These are phyloP conservation scores for Eurystomus glaucurus DNA, from an alignment of 2,797 vertebrate genomes.

Conservation along the genomic window DNA sequence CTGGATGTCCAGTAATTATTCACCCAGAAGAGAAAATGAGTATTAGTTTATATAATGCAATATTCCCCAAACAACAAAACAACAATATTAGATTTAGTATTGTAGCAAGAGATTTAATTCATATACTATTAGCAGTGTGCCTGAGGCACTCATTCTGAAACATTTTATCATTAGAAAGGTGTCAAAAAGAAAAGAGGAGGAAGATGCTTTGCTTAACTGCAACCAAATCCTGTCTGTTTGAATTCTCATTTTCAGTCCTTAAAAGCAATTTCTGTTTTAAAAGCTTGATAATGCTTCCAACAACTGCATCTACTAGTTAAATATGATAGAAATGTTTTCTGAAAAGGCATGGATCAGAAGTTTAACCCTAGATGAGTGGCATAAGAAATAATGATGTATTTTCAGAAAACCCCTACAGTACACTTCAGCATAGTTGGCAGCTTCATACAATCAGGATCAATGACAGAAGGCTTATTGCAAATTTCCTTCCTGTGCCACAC, in stretches of 20 bases:
- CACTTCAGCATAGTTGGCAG: not conserved
- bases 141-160: not conserved
- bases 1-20: not conserved
- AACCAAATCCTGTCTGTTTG: not conserved
- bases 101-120: slow-evolving; percentile 18
- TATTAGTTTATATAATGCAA: slow-evolving; percentile 13
- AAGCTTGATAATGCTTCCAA: not conserved
- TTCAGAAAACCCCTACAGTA: not conserved
- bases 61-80: slow-evolving; percentile 24
- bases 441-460: rapidly evolving
- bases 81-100: slow-evolving; percentile 27
- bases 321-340: not conserved
- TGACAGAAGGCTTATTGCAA: not conserved
- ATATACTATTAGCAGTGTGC: not conserved
- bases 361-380: not conserved
- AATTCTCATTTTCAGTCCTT: slow-evolving; percentile 45
- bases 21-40: not conserved
- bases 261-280: slow-evolving; percentile 12
- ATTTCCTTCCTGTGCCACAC: not conserved
- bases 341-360: not conserved
- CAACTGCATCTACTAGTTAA: not conserved
- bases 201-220: not conserved
- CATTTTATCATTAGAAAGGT: slow-evolving; percentile 19
- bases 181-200: not conserved
- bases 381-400: not conserved